Evolutionary conservation across 2,888 invertebrate species (phyloP).

Genomic region (Acanthosepion lycidas): DNA sequence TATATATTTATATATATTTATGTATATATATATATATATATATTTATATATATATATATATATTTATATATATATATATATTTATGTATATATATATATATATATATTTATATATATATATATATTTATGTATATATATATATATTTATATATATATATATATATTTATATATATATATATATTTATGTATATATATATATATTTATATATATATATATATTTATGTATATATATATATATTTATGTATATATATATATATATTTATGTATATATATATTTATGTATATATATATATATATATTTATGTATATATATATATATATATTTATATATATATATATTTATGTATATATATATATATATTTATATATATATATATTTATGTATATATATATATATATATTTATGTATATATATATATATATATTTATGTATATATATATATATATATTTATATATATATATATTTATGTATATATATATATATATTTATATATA

Average conservation of each 20-base stretch:
- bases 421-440: neutral
- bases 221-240: neutral
- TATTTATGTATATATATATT: neutral
- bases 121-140: neutral
- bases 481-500: constrained; percentile 14
- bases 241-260: no score
- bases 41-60: constrained; percentile 8
- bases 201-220: neutral
- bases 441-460: constrained; percentile 14
- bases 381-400: neutral
- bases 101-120: neutral
- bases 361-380: constrained; percentile 33
- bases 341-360: constrained; percentile 12
- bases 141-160: neutral
- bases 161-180: neutral
- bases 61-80: neutral
- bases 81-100: neutral
- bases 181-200: neutral
- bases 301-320: constrained; percentile 16
- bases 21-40: constrained; percentile 11
- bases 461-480: neutral
- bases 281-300: constrained; percentile 36
- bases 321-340: constrained; percentile 34
- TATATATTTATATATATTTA: constrained; percentile 24
- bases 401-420: constrained; percentile 8